Evolutionary conservation across 2,888 invertebrate genomes (phyloP).

Genomic region (Oligia fasciuncula): DNA sequence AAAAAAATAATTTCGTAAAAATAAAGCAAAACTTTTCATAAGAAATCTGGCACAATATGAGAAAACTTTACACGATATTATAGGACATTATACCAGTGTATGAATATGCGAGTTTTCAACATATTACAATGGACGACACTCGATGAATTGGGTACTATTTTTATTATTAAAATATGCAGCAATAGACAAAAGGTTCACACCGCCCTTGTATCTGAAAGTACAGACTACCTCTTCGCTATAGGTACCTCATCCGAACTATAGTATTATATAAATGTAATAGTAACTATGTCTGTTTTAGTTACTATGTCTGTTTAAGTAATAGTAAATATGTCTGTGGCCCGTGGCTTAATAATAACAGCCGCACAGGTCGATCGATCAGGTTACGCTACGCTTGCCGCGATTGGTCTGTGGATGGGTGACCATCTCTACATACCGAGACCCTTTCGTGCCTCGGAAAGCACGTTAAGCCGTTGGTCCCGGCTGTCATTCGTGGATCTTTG

Average conservation of each 20-base stretch:
- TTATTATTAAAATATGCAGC: conserved; percentile 1
- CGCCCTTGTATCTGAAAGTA: no score
- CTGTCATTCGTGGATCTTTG: no score
- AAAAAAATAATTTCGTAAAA: neutral
- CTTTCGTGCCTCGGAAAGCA: no score
- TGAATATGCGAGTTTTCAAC: neutral
- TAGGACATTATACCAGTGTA: neutral
- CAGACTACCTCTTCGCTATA: no score
- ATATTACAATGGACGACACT: conserved; percentile 16
- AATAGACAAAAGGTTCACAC: conserved; percentile 4
- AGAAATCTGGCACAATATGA: conserved; percentile 1
- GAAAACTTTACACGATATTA: neutral
- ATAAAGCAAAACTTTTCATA: neutral
- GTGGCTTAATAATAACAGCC: no score
- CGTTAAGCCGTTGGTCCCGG: no score
- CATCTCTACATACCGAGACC: no score
- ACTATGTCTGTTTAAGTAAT: no score
- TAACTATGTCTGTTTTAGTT: neutral
- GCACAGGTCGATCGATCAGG: no score
- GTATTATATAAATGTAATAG: neutral
- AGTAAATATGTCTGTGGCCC: no score
- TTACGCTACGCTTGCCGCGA: no score
- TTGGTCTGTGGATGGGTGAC: no score
- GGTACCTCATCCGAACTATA: neutral
- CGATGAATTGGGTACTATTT: conserved; percentile 15